Conservation (phyloP, 2,113 vertebrate genomes). For the Podiceps cristatus region DNA sequence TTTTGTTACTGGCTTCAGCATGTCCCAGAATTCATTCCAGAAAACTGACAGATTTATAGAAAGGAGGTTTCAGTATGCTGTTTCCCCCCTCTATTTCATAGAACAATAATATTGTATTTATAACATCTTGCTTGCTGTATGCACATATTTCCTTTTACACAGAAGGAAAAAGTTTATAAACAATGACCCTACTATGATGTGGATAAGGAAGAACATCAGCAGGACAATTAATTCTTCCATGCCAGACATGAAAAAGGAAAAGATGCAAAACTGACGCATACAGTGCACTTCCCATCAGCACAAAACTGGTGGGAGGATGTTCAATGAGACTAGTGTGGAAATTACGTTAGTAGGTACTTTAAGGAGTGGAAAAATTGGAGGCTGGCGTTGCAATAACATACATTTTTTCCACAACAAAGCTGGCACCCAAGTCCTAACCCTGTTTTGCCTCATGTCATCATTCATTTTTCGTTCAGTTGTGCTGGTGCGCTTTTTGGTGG, state of each 20-base stretch:
- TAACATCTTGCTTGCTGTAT: background rate
- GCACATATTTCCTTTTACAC: background rate
- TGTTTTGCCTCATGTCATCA: background rate
- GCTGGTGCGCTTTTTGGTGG: background rate
- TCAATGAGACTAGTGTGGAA: background rate
- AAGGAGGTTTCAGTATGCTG: background rate
- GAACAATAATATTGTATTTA: slow-evolving; percentile 2
- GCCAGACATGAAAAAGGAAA: background rate
- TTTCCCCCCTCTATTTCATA: background rate
- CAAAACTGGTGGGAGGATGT: background rate
- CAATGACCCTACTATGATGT: background rate
- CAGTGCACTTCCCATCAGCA: background rate
- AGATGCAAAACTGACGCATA: background rate
- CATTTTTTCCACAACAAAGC: background rate
- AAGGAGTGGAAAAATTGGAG: background rate
- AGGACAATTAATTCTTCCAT: background rate
- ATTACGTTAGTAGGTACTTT: background rate
- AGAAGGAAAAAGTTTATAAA: background rate
- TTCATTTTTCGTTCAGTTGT: background rate
- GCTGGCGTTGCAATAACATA: background rate
- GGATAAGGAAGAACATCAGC: background rate
- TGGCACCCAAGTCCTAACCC: background rate
- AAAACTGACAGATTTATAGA: slow-evolving; percentile 14
- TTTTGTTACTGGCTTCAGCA: background rate
- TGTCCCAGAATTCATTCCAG: background rate